phyloP scores from a whole-genome alignment of 64 coral and sea anemone genomes.

The Cladopsammia gracilis region DNA sequence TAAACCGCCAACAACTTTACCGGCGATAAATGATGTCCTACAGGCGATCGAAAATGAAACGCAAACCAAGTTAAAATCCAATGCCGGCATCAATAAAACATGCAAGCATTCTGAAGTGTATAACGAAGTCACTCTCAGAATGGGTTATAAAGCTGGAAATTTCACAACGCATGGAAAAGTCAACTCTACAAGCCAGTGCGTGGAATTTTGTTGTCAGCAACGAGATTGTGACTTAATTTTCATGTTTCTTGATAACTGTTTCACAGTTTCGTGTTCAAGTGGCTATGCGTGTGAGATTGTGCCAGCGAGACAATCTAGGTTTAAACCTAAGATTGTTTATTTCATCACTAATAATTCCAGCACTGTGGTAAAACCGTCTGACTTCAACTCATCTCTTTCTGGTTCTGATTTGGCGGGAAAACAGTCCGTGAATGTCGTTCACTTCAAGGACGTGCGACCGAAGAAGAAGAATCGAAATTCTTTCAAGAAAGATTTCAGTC shows the following conservation, averaged over 20 bases:
- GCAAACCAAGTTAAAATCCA: not conserved
- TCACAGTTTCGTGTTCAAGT: slow-evolving; percentile 81
- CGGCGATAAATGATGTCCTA: not conserved
- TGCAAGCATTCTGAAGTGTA: slow-evolving; percentile 85
- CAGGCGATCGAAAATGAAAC: slow-evolving; percentile 12
- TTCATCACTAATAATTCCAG: slow-evolving; percentile 62
- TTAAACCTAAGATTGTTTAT: slow-evolving; percentile 80
- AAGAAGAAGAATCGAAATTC: not conserved
- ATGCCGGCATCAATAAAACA: not conserved
- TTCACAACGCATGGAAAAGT: slow-evolving; percentile 80
- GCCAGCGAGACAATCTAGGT: slow-evolving; percentile 63
- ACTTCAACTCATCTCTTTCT: slow-evolving; percentile 23
- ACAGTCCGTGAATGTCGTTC: slow-evolving; percentile 76
- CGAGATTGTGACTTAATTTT: slow-evolving; percentile 84
- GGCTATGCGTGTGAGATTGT: slow-evolving; percentile 90
- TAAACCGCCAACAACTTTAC: not conserved
- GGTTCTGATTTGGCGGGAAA: slow-evolving; percentile 7
- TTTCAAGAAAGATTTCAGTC: not conserved
- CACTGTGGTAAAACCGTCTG: slow-evolving; percentile 43
- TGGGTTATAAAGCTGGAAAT: slow-evolving; percentile 81
- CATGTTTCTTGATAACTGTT: slow-evolving; percentile 85
- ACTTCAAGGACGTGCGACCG: slow-evolving; percentile 58
- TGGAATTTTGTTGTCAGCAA: slow-evolving; percentile 71
- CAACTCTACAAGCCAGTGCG: slow-evolving; percentile 69
- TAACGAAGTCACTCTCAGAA: slow-evolving; percentile 83